Evolutionary conservation across 2,888 invertebrate species (phyloP).

Genomic region (Sminthurides aquaticus): DNA sequence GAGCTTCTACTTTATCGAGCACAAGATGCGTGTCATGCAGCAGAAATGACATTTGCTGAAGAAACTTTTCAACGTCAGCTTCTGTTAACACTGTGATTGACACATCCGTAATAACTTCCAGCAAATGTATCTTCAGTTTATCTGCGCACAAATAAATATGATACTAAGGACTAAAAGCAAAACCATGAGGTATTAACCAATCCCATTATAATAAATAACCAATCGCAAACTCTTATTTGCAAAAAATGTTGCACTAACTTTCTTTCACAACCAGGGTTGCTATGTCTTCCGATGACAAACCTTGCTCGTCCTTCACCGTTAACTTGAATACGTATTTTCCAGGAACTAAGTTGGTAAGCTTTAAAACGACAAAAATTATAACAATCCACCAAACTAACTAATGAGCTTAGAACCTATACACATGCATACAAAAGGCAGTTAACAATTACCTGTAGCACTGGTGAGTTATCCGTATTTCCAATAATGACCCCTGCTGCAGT

Average conservation of each 20-base stretch:
- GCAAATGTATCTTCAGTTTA: slow-evolving; percentile 63
- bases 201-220: not conserved
- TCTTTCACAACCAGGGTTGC: slow-evolving; percentile 74
- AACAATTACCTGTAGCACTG: too few species aligned
- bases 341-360: slow-evolving; percentile 74
- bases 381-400: slow-evolving; percentile 14
- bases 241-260: too few species aligned
- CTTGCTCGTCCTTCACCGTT: slow-evolving; percentile 85
- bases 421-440: too few species aligned
- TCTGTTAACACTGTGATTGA: slow-evolving; percentile 62
- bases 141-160: slow-evolving; percentile 51
- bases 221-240: not conserved
- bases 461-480: slow-evolving; percentile 64
- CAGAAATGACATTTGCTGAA: slow-evolving; percentile 71
- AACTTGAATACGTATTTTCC: slow-evolving; percentile 83
- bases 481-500: slow-evolving; percentile 78
- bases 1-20: slow-evolving; percentile 47
- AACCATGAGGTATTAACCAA: not conserved
- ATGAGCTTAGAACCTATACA: not conserved
- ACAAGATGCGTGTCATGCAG: slow-evolving; percentile 60
- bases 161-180: not conserved
- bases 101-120: slow-evolving; percentile 73
- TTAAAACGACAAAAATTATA: slow-evolving; percentile 34
- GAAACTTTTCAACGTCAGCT: slow-evolving; percentile 65
- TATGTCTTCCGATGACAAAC: slow-evolving; percentile 69